phyloP scores from a whole-genome alignment of 2,888 invertebrate genomes.

The Lutraria lutraria region DNA sequence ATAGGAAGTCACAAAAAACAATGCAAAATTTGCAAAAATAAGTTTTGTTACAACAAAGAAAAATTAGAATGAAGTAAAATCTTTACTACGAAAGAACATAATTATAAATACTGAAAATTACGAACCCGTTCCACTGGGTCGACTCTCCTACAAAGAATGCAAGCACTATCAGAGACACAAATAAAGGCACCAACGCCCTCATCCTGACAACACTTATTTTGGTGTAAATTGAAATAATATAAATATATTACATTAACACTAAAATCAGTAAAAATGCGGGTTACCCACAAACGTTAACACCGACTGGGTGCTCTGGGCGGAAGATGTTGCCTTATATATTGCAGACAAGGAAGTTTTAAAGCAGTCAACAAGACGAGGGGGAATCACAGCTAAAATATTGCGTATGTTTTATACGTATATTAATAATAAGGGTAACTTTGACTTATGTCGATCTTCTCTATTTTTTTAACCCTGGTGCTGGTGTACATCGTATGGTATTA shows the following conservation, averaged over 20 bases:
- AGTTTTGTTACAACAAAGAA: no score
- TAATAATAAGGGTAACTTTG: no score
- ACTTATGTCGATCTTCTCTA: no score
- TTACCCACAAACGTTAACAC: not conserved
- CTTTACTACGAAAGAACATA: not conserved
- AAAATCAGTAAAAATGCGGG: not conserved
- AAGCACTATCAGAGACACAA: not conserved
- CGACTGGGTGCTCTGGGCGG: not conserved
- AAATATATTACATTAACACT: not conserved
- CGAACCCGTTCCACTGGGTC: not conserved
- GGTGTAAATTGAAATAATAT: not conserved
- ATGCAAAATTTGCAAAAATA: no score
- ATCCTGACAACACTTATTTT: not conserved
- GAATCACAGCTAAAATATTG: not conserved
- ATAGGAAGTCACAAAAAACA: no score
- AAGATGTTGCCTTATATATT: not conserved
- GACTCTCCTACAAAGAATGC: not conserved
- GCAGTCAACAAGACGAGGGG: not conserved
- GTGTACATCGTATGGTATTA: no score
- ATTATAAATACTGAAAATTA: not conserved
- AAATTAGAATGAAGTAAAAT: not conserved
- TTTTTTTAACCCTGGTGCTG: no score
- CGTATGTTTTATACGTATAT: no score
- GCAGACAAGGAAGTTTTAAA: slow-evolving; percentile 11
- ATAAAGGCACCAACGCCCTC: not conserved